A percentile compares a stretch with the other conserved stretches of the same genome.
phyloP scores from a whole-genome alignment of 2,113 vertebrate species.

The Cepphus grylle region DNA sequence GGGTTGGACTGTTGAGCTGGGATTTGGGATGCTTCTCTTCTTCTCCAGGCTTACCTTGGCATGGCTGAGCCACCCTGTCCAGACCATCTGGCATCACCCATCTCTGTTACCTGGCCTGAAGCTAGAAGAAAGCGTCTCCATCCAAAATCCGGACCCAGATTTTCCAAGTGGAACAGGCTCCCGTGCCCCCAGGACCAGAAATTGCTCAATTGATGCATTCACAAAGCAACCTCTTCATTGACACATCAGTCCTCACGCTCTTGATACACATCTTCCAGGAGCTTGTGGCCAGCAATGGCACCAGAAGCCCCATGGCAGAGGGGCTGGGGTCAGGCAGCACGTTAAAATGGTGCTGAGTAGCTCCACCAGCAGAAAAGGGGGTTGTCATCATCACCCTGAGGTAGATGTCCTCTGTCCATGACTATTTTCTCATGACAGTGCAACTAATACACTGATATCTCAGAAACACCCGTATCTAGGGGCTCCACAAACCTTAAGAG shows the following conservation, averaged over 20 bases:
- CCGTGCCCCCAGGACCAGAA: neutral
- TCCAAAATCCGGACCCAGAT: neutral
- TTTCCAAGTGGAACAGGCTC: neutral
- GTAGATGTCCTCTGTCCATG: neutral
- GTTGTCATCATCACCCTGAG: neutral
- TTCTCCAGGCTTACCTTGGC: neutral
- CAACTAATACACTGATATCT: neutral
- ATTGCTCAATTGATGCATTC: neutral
- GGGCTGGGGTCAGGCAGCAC: neutral
- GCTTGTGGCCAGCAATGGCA: neutral
- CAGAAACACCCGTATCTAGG: neutral
- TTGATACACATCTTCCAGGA: accelerated
- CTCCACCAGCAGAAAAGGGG: neutral
- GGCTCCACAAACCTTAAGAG: neutral
- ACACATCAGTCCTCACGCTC: neutral
- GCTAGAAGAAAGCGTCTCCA: neutral
- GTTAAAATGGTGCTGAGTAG: neutral
- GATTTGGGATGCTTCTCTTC: neutral
- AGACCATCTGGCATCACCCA: too few species aligned
- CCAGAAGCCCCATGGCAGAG: neutral
- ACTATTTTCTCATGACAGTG: neutral
- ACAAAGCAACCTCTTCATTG: neutral
- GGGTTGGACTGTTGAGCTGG: neutral
- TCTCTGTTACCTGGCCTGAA: neutral
- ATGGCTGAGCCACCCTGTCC: neutral